Conservation (phyloP, 1,140 invertebrate genomes). For the Hypsibius dujardini region DNA sequence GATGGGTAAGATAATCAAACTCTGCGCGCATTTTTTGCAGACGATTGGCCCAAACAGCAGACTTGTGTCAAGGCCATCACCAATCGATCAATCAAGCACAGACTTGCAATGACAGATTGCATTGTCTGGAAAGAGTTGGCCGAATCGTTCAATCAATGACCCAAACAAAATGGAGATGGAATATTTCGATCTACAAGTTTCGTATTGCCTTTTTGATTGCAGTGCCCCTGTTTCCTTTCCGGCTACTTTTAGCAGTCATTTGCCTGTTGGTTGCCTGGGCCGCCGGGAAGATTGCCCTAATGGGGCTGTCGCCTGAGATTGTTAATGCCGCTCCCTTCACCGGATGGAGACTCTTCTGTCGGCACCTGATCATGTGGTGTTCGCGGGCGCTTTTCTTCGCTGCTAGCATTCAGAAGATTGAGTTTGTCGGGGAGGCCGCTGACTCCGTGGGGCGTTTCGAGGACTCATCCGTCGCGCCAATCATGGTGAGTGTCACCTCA, state of each 20-base stretch:
- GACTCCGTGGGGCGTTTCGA: background rate
- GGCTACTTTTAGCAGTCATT: background rate
- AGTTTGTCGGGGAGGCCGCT: background rate
- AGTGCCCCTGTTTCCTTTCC: background rate
- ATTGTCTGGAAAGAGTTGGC: too few relatives aligned
- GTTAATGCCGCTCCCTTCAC: constrained; percentile 4
- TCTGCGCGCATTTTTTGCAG: too few relatives aligned
- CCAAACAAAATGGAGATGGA: too few relatives aligned
- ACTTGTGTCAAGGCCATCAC: too few relatives aligned
- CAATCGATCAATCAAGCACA: too few relatives aligned
- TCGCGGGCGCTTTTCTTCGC: background rate
- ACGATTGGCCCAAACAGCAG: too few relatives aligned
- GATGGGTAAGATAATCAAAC: too few relatives aligned
- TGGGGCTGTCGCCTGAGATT: background rate
- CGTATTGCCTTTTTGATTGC: too few relatives aligned
- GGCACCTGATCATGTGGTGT: background rate
- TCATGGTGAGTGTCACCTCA: background rate
- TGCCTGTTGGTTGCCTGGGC: background rate
- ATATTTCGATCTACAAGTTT: too few relatives aligned
- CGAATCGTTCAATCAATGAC: too few relatives aligned
- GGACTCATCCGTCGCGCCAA: background rate
- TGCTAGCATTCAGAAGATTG: background rate
- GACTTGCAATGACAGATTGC: too few relatives aligned
- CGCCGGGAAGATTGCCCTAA: background rate
- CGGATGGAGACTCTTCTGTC: background rate